phyloP scores from a whole-genome alignment of 1,140 invertebrate genomes.

The Trypoxylus dichotomus region DNA sequence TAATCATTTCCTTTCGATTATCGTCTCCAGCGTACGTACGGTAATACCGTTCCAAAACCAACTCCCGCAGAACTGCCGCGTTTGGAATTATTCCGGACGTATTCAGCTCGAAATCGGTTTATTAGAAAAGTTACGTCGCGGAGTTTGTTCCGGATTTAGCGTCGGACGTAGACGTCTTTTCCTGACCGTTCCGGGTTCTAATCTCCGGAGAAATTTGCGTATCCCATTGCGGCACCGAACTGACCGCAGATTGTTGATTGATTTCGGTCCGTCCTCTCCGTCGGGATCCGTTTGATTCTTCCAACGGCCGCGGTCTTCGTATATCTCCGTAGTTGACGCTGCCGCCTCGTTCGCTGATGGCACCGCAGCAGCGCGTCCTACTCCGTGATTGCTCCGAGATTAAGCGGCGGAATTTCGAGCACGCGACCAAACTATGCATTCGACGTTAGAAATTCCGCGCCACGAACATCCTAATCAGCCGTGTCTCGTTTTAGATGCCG shows the following conservation, averaged over 20 bases:
- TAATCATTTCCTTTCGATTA: background rate
- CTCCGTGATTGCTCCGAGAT: background rate
- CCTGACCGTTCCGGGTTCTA: background rate
- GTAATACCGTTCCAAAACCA: background rate
- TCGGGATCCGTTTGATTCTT: background rate
- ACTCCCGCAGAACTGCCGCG: background rate
- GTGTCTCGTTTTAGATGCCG: background rate
- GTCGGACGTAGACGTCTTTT: background rate
- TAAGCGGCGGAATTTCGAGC: background rate
- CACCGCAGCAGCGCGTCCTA: background rate
- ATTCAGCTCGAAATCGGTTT: background rate
- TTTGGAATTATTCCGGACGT: background rate
- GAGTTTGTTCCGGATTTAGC: background rate
- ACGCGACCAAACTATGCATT: background rate
- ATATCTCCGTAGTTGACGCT: no score
- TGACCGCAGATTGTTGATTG: background rate
- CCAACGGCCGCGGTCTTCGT: background rate
- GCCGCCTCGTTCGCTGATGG: background rate
- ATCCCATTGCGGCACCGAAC: background rate
- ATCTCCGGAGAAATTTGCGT: constrained; percentile 5
- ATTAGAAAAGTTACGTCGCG: background rate
- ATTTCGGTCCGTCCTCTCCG: background rate
- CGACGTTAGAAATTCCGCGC: background rate
- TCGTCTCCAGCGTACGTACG: background rate
- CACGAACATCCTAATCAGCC: background rate